phyloP scores from a whole-genome alignment of 2,113 vertebrate genomes.

The Tautogolabrus adspersus region DNA sequence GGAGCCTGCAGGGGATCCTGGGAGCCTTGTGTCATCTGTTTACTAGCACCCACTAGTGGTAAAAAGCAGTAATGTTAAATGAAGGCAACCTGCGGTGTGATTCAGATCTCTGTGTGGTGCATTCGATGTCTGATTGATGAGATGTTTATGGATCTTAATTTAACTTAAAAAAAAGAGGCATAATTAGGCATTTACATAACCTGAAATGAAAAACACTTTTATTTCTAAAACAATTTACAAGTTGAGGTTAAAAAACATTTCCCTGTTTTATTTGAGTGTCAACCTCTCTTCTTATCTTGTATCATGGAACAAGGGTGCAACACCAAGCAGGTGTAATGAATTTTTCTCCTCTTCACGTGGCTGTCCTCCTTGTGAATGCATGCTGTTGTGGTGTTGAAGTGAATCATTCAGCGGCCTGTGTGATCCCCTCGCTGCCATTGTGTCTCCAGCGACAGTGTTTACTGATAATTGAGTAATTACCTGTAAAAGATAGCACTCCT shows the following conservation, averaged over 20 bases:
- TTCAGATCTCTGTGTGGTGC: not conserved
- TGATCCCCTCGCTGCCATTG: slow-evolving; percentile 63
- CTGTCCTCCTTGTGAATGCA: slow-evolving; percentile 30
- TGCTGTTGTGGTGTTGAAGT: slow-evolving; percentile 49
- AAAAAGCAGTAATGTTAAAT: slow-evolving; percentile 25
- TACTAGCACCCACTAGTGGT: slow-evolving; percentile 82
- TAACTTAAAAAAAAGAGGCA: not conserved
- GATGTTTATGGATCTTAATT: not conserved
- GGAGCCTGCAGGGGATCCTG: slow-evolving; percentile 33
- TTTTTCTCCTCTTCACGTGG: slow-evolving; percentile 23
- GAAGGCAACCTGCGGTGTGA: not conserved
- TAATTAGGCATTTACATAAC: not conserved
- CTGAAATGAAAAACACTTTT: rapidly evolving
- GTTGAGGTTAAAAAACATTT: not conserved
- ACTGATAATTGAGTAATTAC: slow-evolving; percentile 83
- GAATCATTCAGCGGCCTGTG: slow-evolving; percentile 60
- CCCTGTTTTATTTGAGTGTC: not conserved
- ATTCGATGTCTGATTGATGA: not conserved
- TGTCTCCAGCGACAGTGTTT: slow-evolving; percentile 76
- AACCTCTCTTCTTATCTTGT: not conserved
- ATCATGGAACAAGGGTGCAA: slow-evolving; percentile 1
- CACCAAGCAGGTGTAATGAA: slow-evolving; percentile 40
- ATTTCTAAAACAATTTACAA: not conserved
- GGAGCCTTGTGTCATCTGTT: slow-evolving; percentile 55
- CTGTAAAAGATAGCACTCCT: slow-evolving; percentile 79